Base-by-base conservation (phyloP, 2,113 vertebrate genomes). In the Dermatemys mawii region DNA sequence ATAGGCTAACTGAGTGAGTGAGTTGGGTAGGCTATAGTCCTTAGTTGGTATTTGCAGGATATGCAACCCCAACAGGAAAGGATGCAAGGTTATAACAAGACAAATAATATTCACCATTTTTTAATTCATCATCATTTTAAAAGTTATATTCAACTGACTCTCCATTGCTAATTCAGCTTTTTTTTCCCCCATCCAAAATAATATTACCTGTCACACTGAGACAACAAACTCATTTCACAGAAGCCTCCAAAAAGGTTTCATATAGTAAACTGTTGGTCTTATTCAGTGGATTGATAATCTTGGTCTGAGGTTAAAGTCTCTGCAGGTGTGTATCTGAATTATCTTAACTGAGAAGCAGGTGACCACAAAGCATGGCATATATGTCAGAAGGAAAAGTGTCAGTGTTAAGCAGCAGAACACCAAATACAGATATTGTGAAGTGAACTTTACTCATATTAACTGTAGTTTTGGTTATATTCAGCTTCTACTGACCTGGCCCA, bases 301-400 rank as follows among this genome's bases (percentile, higher is more conserved):
- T 89, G 26, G 50, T 24, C 38, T 91, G n/a, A 88, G 44, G 44
- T 93, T 94, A 51, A 85, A 92, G 89, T 83, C 87, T 44, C 76
- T 93, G 35, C 80, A 93, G 6, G 70, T 93, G 49, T 92, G 92
- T 44, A 26, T 12, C 32, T 90, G 90, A 93, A 86, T 1, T 1
- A 90, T 81, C 22, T 67, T 93, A 83, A 63, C 93, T 83, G 49
- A 78, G 85, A 95, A 83, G 63, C 49, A 90, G 90, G 44, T 93
- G 84, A 94, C 44, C 1, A 0, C 86, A 84, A 89, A 16, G 13
- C 2, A 0, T 2, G 49, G 32, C 24, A 24, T 2, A 89, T 51
- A 2, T 60, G 11, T 4, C 8, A 83, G 44, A 78, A 76, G 81
- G 87, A 24, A 87, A 70, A 63, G 22, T 0, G 0, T 46, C 84